Evolutionary conservation across 2,113 vertebrate genomes (phyloP).

Genomic region (Edolisoma coerulescens): DNA sequence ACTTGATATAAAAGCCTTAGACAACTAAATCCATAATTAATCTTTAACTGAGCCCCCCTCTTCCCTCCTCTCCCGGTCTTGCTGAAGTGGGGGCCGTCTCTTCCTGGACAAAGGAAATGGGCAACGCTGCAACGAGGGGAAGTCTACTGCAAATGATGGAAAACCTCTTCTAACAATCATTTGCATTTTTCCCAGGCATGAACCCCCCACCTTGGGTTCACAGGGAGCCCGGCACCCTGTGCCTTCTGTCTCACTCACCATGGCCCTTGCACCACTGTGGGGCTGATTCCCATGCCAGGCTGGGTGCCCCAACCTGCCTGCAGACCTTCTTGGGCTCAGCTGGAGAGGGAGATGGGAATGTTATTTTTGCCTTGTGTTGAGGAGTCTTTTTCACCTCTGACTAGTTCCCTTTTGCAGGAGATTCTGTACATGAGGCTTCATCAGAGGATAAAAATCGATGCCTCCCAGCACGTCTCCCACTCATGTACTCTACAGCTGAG

Average conservation of each 20-base stretch:
- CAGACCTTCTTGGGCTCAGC: neutral
- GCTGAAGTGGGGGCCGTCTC: neutral
- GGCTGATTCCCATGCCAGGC: rapidly evolving
- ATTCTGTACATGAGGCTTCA: neutral
- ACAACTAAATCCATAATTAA: neutral
- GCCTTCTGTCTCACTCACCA: neutral
- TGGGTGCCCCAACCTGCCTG: neutral
- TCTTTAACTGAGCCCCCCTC: neutral
- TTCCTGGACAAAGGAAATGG: neutral
- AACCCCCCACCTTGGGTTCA: neutral
- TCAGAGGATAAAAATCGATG: neutral
- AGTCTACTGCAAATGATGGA: neutral
- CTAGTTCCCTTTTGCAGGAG: neutral
- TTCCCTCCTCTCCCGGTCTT: neutral
- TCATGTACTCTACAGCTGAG: neutral
- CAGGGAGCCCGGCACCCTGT: neutral
- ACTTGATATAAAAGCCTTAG: neutral
- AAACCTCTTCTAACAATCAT: neutral
- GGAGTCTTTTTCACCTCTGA: neutral
- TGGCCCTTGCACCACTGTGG: rapidly evolving
- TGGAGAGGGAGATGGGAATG: neutral
- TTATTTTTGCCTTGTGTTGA: neutral
- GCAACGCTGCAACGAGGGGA: neutral
- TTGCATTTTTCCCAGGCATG: neutral
- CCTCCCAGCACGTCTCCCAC: neutral